These are phyloP conservation scores for Pelobates cultripes DNA, from an alignment of 2,797 vertebrate species.

Conservation along the genomic window DNA sequence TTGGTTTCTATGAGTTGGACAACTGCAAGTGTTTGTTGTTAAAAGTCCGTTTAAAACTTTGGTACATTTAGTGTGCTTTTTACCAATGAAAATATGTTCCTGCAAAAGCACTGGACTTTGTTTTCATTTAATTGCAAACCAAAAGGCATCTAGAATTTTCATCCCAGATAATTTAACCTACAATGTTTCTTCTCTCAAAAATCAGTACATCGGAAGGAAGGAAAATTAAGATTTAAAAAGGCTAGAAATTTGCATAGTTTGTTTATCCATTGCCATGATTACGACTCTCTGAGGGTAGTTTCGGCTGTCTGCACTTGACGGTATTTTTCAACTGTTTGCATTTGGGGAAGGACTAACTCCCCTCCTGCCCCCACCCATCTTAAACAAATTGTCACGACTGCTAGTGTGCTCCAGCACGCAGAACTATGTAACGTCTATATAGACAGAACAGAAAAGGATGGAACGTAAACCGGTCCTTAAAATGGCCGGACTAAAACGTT, in stretches of 20 bases:
- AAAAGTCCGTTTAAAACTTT: not conserved
- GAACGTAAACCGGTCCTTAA: too few relatives aligned
- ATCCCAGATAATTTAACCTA: conserved; percentile 6
- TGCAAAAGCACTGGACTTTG: conserved; percentile 21
- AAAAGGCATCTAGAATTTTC: conserved; percentile 2
- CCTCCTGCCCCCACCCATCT: too few relatives aligned
- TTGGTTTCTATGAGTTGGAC: conserved; percentile 1
- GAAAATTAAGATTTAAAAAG: conserved; percentile 1
- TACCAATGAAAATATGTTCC: conserved; percentile 1
- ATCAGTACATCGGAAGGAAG: conserved; percentile 3
- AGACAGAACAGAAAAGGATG: too few relatives aligned
- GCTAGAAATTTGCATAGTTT: not conserved
- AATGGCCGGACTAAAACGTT: too few relatives aligned
- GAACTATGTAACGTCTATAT: too few relatives aligned
- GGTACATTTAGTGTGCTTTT: conserved; percentile 5
- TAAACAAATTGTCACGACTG: too few relatives aligned
- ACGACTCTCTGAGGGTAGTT: too few relatives aligned
- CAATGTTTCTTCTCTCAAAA: conserved; percentile 5
- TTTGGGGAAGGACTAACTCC: too few relatives aligned
- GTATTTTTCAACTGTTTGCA: too few relatives aligned
- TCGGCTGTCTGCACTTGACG: too few relatives aligned
- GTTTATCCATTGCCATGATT: too few relatives aligned
- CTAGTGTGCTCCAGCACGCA: too few relatives aligned
- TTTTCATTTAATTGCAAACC: conserved; percentile 7
- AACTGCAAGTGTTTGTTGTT: conserved; percentile 9